Percentiles rank a stretch among this genome's conserved stretches.
These are phyloP conservation scores for Drosophila melanica DNA, from an alignment of 1,140 invertebrate genomes.

Conservation along the genomic window DNA sequence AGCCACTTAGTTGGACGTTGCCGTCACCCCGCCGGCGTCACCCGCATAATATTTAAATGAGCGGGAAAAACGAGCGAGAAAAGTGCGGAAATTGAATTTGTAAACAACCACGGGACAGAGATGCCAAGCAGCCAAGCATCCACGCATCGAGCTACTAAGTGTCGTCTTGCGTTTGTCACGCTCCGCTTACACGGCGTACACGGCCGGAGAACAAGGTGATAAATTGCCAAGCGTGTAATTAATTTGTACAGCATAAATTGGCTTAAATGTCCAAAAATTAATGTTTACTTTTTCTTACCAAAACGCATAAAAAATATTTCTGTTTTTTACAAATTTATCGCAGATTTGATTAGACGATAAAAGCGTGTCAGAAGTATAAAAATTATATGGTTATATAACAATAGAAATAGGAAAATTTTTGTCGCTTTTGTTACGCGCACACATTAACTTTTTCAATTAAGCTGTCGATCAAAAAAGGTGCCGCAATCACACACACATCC, in stretches of 20 bases:
- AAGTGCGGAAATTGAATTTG: constrained; percentile 77
- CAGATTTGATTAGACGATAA: constrained; percentile 60
- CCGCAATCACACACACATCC: constrained; percentile 18
- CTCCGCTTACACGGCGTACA: constrained; percentile 56
- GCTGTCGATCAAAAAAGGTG: constrained; percentile 66
- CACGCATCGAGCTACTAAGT: constrained; percentile 49
- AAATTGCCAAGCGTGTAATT: constrained; percentile 68
- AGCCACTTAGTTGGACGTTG: constrained; percentile 66
- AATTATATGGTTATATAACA: constrained; percentile 22
- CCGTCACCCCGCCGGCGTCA: not conserved
- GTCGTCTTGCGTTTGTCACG: constrained; percentile 65
- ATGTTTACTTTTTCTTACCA: constrained; percentile 39
- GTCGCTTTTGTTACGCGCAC: constrained; percentile 36
- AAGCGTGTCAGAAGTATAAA: constrained; percentile 6
- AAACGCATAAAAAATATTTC: constrained; percentile 26
- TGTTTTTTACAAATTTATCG: constrained; percentile 46
- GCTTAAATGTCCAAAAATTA: constrained; percentile 66
- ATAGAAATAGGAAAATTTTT: constrained; percentile 45
- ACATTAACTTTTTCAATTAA: constrained; percentile 81
- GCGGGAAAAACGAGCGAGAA: constrained; percentile 30
- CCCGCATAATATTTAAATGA: constrained; percentile 72
- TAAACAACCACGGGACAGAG: constrained; percentile 39
- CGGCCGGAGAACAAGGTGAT: constrained; percentile 52
- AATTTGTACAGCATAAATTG: constrained; percentile 74
- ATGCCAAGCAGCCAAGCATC: constrained; percentile 2